Evolutionary conservation across 2,888 invertebrate genomes (phyloP).

Genomic region (Conchocele bisecta): DNA sequence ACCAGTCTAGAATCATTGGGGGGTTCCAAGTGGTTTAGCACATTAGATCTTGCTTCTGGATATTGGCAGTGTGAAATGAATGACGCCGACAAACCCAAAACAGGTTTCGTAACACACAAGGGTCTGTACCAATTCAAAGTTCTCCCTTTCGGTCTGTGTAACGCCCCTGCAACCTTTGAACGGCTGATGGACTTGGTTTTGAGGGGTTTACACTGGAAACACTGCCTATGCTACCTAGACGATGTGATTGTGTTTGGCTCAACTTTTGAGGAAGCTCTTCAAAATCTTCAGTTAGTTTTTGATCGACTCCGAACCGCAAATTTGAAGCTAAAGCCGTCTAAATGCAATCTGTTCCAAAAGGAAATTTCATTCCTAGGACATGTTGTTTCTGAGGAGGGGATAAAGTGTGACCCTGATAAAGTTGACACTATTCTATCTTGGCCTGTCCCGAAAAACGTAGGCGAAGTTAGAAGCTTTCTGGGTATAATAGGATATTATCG

Average conservation of each 20-base stretch:
- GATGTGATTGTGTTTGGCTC: conserved; percentile 55
- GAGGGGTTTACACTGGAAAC: conserved; percentile 24
- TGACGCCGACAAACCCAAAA: conserved; percentile 37
- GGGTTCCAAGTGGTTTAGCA: conserved; percentile 51
- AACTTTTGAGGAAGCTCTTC: conserved; percentile 31
- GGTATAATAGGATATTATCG: conserved; percentile 40
- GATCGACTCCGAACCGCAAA: conserved; percentile 41
- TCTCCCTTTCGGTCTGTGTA: conserved; percentile 57
- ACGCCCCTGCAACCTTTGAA: conserved; percentile 58
- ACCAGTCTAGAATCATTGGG: conserved; percentile 34
- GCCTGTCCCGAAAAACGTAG: conserved; percentile 7
- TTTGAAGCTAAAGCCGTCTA: conserved; percentile 61
- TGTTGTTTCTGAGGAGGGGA: conserved; percentile 2
- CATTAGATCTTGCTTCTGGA: conserved; percentile 55
- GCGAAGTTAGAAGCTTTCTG: conserved; percentile 18
- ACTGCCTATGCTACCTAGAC: conserved; percentile 54
- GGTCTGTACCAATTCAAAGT: conserved; percentile 40
- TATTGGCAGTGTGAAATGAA: conserved; percentile 59
- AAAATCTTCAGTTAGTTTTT: conserved; percentile 52
- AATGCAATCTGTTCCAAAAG: conserved; percentile 51
- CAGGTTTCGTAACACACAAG: conserved; percentile 42
- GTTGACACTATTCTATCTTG: neutral
- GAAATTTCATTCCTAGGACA: conserved; percentile 34
- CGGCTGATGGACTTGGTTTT: conserved; percentile 57
- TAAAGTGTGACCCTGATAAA: conserved; percentile 13